These are phyloP conservation scores for Trachelus tabidus DNA, from an alignment of 2,888 invertebrate species.

Conservation along the genomic window DNA sequence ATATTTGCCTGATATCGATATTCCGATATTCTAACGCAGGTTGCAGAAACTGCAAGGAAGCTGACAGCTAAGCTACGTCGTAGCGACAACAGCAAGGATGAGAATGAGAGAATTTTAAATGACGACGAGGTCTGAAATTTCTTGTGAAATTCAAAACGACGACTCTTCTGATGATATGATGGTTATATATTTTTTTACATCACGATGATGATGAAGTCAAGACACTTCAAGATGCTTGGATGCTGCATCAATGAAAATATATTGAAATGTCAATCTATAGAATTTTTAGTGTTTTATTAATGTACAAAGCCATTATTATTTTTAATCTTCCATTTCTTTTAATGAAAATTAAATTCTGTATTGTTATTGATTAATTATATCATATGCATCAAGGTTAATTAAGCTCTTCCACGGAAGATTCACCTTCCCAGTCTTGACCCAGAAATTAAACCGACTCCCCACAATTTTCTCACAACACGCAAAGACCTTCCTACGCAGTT, in stretches of 20 bases:
- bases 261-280: neutral
- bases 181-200: too few relatives aligned
- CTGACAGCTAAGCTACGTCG: constrained; percentile 40
- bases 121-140: constrained; percentile 48
- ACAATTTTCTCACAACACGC: neutral
- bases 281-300: neutral
- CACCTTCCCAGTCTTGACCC: neutral
- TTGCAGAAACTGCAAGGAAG: constrained; percentile 47
- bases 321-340: neutral
- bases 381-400: neutral
- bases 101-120: constrained; percentile 24
- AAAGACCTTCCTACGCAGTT: neutral
- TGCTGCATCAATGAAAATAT: neutral
- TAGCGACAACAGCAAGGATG: constrained; percentile 4
- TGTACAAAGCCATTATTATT: neutral
- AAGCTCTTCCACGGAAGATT: neutral
- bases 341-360: neutral
- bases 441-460: neutral
- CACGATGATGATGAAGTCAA: neutral
- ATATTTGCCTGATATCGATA: constrained; percentile 6
- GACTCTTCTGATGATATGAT: neutral
- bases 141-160: neutral
- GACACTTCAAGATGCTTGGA: too few relatives aligned
- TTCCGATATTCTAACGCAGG: constrained; percentile 29
- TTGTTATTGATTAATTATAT: neutral